Evolutionary conservation across 1,140 invertebrate species (phyloP).

Genomic region (Drosophila elegans): DNA sequence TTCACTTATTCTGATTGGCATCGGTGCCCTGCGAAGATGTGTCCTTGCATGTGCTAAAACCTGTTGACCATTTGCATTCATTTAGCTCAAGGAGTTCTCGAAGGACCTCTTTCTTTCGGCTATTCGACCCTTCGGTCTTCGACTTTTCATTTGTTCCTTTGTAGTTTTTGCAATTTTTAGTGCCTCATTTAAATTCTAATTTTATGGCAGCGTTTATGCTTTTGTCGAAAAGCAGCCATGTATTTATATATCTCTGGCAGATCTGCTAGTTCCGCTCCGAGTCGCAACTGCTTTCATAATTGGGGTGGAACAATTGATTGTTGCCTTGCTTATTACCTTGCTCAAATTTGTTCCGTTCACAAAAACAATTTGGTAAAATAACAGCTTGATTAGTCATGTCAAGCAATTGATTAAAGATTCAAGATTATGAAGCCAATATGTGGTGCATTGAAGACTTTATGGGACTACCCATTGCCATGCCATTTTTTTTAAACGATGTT

Average conservation of each 20-base stretch:
- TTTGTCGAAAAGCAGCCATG: constrained; percentile 72
- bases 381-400: constrained; percentile 7
- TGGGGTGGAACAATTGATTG: constrained; percentile 43
- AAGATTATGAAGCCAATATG: neutral
- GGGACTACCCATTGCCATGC: neutral
- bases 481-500: neutral
- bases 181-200: constrained; percentile 79
- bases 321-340: constrained; percentile 18
- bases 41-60: constrained; percentile 59
- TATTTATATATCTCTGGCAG: constrained; percentile 54
- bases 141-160: constrained; percentile 23
- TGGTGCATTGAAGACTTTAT: neutral
- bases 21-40: constrained; percentile 34
- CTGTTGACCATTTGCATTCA: constrained; percentile 84
- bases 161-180: constrained; percentile 57
- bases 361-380: constrained; percentile 11
- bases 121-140: neutral
- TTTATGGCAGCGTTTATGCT: constrained; percentile 76
- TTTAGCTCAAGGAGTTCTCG: constrained; percentile 37
- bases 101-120: constrained; percentile 2
- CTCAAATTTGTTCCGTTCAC: neutral
- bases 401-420: neutral
- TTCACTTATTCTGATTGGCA: constrained; percentile 79
- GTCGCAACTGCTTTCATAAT: constrained; percentile 59
- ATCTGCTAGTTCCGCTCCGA: constrained; percentile 31